Conservation (phyloP, 2,888 invertebrate genomes). For the Andrena chrysosceles region DNA sequence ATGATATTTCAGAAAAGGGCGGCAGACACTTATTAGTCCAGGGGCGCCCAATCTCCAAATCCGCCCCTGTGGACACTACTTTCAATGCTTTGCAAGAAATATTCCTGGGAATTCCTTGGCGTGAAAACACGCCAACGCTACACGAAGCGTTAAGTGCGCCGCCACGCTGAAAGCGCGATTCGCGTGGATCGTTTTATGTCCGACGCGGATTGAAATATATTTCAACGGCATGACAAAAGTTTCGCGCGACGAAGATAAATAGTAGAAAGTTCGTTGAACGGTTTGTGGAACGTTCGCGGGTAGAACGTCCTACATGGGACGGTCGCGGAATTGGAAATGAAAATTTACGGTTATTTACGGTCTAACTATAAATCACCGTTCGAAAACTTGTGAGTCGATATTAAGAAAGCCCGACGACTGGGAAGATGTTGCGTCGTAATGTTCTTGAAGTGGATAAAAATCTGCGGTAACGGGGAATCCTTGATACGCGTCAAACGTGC, state of each 20-base stretch:
- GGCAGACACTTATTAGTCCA: no score
- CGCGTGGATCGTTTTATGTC: constrained; percentile 24
- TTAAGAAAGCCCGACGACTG: constrained; percentile 2
- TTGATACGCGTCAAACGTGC: background rate
- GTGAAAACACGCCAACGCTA: no score
- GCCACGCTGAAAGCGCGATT: background rate
- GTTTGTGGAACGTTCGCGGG: constrained; percentile 5
- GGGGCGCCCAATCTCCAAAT: no score
- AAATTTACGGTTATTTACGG: constrained; percentile 46
- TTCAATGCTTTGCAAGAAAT: no score
- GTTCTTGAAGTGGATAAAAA: background rate
- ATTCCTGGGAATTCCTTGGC: no score
- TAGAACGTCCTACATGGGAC: constrained; percentile 1
- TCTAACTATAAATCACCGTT: constrained; percentile 27
- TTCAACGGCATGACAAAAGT: constrained; percentile 46
- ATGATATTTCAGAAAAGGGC: no score
- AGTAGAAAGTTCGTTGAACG: constrained; percentile 39
- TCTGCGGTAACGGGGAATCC: background rate
- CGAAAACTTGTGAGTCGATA: background rate
- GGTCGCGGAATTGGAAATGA: constrained; percentile 40
- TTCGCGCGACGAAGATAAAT: constrained; percentile 47
- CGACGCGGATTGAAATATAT: constrained; percentile 23
- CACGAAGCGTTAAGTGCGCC: no score
- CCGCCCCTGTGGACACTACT: no score
- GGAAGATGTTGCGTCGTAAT: background rate